Base-by-base conservation (phyloP, 1,140 invertebrate genomes). In the Lepidurus arcticus region DNA sequence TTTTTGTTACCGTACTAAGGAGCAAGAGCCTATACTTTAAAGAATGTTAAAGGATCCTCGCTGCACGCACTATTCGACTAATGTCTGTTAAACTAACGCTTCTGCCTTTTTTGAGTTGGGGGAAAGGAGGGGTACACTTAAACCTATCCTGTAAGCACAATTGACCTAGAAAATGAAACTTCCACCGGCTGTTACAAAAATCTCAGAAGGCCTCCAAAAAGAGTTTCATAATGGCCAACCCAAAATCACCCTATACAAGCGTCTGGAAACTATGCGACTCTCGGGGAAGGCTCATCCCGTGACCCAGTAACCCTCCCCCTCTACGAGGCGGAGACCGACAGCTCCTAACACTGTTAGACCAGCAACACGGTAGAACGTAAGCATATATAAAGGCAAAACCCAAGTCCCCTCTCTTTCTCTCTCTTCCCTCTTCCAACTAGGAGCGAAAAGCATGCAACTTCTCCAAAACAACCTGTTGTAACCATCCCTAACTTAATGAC, bases 401-500 rank as follows among this genome's bases (percentile, higher is more conserved):
- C 34, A 3, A 34, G 34, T 34, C 34, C 34, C 34, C 34, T 21
- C 53, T 65, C 53, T 65, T 65, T 65, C 53, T 13, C 53, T 21
- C 21, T 65, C 53, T 65, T 65, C 53, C 13, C 16, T 21, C 53
- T 21, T 4, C 6, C 16, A 11, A 65, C 53, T 65, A 21, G 34
- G 34, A 34, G 34, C 34, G 34, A 34, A 34, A 34, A 34, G 34
- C 34, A 34, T 34, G 34, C 4, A 34, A 34, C 34, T 34, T 34
- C 34, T 34, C 34, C 34, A 34, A 4, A n/a, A 10, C 53, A 65
- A 65, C 53, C 53, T 65, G 53, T 65, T 65, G 53, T 65, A 65
- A 65, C 53, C 53, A 65, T 65, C 53, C 53, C 53, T 65, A 65
- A 65, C 53, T 65, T 65, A 65, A 65, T 65, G 53, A 65, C n/a